Conservation (phyloP, 2,797 vertebrate genomes). For the Rhincodon typus region DNA sequence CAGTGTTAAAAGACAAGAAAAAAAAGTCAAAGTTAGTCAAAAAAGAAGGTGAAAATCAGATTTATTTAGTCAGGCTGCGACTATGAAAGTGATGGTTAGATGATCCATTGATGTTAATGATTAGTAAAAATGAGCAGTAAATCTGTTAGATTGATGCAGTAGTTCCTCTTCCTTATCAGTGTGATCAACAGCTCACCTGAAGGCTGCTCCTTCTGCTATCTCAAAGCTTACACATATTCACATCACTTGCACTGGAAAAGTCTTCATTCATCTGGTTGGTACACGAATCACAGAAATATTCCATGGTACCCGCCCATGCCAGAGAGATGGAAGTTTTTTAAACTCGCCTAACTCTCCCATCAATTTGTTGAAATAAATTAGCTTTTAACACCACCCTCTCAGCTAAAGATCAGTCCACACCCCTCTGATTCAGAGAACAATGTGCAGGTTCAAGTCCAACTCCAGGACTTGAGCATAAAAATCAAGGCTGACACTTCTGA, state of each 20-base stretch:
- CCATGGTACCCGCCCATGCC: neutral
- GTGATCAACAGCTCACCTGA: neutral
- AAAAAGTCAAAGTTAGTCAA: constrained; percentile 3
- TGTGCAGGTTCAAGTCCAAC: too few relatives aligned
- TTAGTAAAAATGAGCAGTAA: neutral
- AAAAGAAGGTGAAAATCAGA: constrained; percentile 4
- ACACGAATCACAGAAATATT: neutral
- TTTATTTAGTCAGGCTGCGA: neutral
- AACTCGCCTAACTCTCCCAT: neutral
- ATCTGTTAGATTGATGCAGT: neutral
- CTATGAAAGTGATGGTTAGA: neutral
- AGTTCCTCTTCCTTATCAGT: neutral
- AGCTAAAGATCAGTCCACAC: too few relatives aligned
- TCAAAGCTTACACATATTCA: neutral
- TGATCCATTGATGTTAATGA: neutral
- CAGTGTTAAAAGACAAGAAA: constrained; percentile 27
- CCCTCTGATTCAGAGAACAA: too few relatives aligned
- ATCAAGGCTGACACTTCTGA: too few relatives aligned
- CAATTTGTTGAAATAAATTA: neutral
- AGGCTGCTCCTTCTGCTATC: neutral
- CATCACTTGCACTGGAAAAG: neutral
- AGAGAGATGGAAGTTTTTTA: too few relatives aligned
- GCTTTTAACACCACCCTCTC: neutral
- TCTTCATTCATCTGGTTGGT: neutral
- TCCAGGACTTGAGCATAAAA: too few relatives aligned